Conservation (phyloP, 2,797 vertebrate genomes). For the Cephalopachus bancanus region DNA sequence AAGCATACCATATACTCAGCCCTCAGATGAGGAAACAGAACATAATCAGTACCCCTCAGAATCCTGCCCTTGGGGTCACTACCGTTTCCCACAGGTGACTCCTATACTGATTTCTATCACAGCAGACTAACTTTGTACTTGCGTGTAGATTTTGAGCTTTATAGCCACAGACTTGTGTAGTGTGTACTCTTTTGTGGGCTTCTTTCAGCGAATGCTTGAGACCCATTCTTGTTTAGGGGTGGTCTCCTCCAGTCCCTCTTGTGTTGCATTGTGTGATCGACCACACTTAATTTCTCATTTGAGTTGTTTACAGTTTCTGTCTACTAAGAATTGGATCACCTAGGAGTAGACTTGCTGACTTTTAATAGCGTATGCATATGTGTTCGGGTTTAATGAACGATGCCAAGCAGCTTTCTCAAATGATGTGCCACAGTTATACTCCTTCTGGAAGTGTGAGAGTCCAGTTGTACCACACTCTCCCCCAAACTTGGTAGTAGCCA, state of each 20-base stretch:
- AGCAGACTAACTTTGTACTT: neutral
- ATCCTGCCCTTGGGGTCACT: neutral
- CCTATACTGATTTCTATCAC: neutral
- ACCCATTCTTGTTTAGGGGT: neutral
- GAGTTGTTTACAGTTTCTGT: slow-evolving; percentile 35
- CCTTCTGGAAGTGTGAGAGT: neutral
- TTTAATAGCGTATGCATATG: neutral
- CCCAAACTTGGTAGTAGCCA: neutral
- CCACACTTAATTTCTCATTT: slow-evolving; percentile 22
- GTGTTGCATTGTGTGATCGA: neutral
- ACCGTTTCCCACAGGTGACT: neutral
- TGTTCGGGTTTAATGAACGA: neutral
- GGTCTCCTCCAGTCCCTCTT: no score
- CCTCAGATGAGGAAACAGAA: neutral
- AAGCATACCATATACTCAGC: neutral
- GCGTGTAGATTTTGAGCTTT: neutral
- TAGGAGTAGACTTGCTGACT: neutral
- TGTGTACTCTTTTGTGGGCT: neutral
- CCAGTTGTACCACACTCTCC: neutral
- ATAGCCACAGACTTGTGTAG: neutral
- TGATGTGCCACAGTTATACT: neutral
- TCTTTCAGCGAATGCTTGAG: neutral
- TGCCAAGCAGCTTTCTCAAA: neutral
- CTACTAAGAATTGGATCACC: neutral
- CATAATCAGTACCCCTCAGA: neutral